These are phyloP conservation scores for Zootoca vivipara DNA, from an alignment of 2,113 vertebrate genomes.

Conservation along the genomic window DNA sequence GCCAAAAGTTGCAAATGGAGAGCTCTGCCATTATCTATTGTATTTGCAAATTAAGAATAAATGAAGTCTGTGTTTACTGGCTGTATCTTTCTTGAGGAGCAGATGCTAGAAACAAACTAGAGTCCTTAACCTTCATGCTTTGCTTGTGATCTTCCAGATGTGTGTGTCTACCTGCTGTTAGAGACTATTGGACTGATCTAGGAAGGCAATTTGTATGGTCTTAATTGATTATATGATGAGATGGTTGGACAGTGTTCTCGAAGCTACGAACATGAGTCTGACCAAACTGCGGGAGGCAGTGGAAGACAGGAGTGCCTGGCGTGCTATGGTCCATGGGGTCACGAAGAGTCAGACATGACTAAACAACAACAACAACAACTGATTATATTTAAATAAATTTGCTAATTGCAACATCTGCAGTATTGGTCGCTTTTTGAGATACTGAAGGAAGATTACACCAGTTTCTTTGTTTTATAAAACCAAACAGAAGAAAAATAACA, in stretches of 20 bases:
- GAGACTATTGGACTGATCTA: neutral
- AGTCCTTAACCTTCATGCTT: neutral
- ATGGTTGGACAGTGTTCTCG: too few relatives aligned
- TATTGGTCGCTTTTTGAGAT: neutral
- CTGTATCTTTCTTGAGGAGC: neutral
- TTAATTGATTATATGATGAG: neutral
- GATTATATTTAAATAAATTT: neutral
- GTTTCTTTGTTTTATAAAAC: neutral
- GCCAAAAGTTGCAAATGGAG: neutral
- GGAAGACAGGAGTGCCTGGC: too few relatives aligned
- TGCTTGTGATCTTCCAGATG: neutral
- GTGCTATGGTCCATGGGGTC: too few relatives aligned
- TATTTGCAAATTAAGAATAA: neutral
- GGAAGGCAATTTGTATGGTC: neutral
- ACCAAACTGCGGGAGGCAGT: too few relatives aligned
- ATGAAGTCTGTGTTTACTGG: neutral
- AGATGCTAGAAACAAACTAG: neutral
- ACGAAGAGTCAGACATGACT: too few relatives aligned
- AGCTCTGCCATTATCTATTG: too few relatives aligned
- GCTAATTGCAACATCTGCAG: neutral
- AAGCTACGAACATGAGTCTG: too few relatives aligned
- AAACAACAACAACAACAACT: too few relatives aligned
- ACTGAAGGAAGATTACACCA: neutral
- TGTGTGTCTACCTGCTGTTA: neutral
- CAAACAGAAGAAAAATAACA: neutral